A percentile compares a stretch with the other conserved stretches of the same genome.
These are phyloP conservation scores for Hypercompe scribonia DNA, from an alignment of 2,888 invertebrate species.

Conservation along the genomic window DNA sequence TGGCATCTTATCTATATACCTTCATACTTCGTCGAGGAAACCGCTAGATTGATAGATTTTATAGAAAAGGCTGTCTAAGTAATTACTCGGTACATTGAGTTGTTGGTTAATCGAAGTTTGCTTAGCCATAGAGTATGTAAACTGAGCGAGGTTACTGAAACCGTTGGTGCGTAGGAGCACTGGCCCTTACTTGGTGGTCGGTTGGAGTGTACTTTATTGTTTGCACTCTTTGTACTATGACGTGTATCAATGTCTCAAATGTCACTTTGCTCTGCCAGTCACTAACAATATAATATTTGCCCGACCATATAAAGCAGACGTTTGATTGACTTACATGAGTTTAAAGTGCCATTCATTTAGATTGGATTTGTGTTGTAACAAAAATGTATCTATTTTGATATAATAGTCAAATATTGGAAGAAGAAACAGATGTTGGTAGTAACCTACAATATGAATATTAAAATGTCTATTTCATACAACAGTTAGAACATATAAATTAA, in stretches of 20 bases:
- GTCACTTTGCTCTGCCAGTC: conserved; percentile 41
- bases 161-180: conserved; percentile 17
- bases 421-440: no score
- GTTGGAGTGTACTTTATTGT: conserved; percentile 21
- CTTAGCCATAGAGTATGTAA: conserved; percentile 28
- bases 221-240: conserved; percentile 15
- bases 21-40: conserved; percentile 48
- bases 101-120: conserved; percentile 46
- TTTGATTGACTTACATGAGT: conserved; percentile 43
- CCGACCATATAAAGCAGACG: conserved; percentile 43
- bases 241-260: conserved; percentile 35
- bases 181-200: conserved; percentile 20
- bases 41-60: conserved; percentile 64
- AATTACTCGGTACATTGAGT: conserved; percentile 40
- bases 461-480: no score
- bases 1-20: conserved; percentile 56
- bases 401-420: no score
- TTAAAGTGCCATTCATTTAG: conserved; percentile 26
- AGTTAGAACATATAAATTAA: neutral
- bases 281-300: conserved; percentile 39
- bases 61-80: conserved; percentile 50
- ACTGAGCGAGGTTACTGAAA: conserved; percentile 8
- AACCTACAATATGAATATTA: no score
- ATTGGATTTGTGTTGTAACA: conserved; percentile 7
- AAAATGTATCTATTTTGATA: neutral